Percentiles rank a stretch among this genome's conserved stretches.
phyloP scores from a whole-genome alignment of 2,888 invertebrate species.

The Amphiduros pacificus region DNA sequence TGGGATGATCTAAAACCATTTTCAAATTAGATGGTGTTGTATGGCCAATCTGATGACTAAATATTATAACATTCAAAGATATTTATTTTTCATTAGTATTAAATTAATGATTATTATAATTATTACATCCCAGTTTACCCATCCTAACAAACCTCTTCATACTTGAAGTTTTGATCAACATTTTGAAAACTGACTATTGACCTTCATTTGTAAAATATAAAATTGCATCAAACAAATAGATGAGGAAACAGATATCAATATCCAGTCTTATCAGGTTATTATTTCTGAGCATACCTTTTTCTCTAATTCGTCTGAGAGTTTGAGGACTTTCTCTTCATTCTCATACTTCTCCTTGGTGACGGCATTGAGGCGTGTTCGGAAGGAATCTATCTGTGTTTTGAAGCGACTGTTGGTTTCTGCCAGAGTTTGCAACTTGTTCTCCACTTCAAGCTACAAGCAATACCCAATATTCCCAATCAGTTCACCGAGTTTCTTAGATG shows the following conservation, averaged over 20 bases:
- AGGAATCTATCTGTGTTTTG: conserved; percentile 37
- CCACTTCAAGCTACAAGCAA: conserved; percentile 44
- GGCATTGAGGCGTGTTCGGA: conserved; percentile 42
- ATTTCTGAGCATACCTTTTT: conserved; percentile 42
- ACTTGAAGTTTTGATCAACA: too few relatives aligned
- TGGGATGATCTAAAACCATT: too few relatives aligned
- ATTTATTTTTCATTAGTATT: too few relatives aligned
- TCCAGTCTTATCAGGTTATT: neutral
- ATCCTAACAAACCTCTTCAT: too few relatives aligned
- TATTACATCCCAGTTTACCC: too few relatives aligned
- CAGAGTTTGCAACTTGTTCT: conserved; percentile 44
- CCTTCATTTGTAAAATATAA: neutral
- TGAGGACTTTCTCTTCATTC: conserved; percentile 43
- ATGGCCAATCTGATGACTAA: too few relatives aligned
- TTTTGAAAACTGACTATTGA: neutral
- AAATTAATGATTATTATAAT: too few relatives aligned
- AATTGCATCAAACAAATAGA: neutral
- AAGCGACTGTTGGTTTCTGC: conserved; percentile 45
- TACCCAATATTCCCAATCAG: neutral
- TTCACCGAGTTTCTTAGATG: too few relatives aligned
- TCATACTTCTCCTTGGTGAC: conserved; percentile 46
- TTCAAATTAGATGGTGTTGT: too few relatives aligned
- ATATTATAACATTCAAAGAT: too few relatives aligned
- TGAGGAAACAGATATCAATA: neutral
- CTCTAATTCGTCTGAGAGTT: conserved; percentile 40